These are phyloP conservation scores for Philonicus albiceps DNA, from an alignment of 2,888 invertebrate genomes.

Conservation along the genomic window DNA sequence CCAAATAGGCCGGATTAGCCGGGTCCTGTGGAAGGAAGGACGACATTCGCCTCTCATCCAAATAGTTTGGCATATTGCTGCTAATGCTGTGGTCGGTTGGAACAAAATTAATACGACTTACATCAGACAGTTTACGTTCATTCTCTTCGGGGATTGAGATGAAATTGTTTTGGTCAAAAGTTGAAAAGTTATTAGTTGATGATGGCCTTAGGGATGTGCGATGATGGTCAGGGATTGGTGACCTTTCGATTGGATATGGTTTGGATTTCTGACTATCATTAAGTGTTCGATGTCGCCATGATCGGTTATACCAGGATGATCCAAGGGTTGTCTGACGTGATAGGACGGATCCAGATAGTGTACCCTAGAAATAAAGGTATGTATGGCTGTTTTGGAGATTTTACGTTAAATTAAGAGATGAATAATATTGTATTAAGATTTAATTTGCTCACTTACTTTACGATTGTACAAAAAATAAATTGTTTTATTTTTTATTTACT, in stretches of 20 bases:
- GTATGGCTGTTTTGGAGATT: not conserved
- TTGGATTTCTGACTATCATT: not conserved
- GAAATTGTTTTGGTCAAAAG: not conserved
- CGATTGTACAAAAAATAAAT: not conserved
- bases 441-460: not conserved
- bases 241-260: not conserved
- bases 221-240: not conserved
- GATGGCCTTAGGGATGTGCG: not conserved
- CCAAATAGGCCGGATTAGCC: not conserved
- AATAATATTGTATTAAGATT: not conserved
- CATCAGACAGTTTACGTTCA: not conserved
- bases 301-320: constrained; percentile 20
- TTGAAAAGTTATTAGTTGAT: not conserved
- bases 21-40: not conserved
- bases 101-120: not conserved
- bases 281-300: not conserved
- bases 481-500: not conserved
- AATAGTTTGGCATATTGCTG: not conserved
- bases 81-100: not conserved
- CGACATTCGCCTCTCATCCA: not conserved
- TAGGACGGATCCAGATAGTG: not conserved
- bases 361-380: constrained; percentile 1
- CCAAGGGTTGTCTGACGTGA: not conserved
- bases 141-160: not conserved
- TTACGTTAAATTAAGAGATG: not conserved